Evolutionary conservation across 1,140 invertebrate genomes (phyloP).

Genomic region (Orchesella cincta): DNA sequence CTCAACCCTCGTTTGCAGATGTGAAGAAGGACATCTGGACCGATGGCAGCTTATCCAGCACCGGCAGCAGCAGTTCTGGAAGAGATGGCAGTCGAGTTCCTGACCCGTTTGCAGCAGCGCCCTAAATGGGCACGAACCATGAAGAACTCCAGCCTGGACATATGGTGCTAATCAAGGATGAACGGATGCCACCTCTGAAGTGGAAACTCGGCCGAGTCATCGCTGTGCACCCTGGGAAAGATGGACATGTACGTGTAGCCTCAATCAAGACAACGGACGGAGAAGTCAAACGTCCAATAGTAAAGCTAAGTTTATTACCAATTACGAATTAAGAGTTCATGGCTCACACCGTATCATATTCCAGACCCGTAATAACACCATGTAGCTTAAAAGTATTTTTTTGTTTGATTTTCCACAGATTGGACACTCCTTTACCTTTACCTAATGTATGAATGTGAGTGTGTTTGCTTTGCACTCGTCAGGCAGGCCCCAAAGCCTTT

Average conservation of each 20-base stretch:
- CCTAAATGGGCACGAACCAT: conserved; percentile 49
- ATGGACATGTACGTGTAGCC: not conserved
- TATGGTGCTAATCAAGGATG: conserved; percentile 52
- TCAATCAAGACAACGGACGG: not conserved
- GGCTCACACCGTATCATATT: no score
- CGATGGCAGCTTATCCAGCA: conserved; percentile 50
- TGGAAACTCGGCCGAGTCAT: conserved; percentile 49
- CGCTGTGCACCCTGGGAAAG: not conserved
- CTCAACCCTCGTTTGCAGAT: conserved; percentile 6
- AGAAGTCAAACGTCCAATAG: not conserved
- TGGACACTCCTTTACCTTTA: no score
- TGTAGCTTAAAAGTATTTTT: no score
- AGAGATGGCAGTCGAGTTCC: conserved; percentile 52
- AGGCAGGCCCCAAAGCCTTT: no score
- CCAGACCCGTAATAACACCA: no score
- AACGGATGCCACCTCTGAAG: conserved; percentile 50
- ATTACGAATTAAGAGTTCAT: no score
- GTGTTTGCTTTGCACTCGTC: no score
- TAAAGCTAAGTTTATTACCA: not conserved
- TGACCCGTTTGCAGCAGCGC: conserved; percentile 49
- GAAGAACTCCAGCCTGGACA: conserved; percentile 44
- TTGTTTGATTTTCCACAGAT: no score
- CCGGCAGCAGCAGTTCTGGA: conserved; percentile 53
- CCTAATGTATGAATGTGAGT: no score
- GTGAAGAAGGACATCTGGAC: conserved; percentile 32